These are phyloP conservation scores for Sitta carolinensis DNA, from an alignment of 2,797 vertebrate genomes.

Conservation along the genomic window DNA sequence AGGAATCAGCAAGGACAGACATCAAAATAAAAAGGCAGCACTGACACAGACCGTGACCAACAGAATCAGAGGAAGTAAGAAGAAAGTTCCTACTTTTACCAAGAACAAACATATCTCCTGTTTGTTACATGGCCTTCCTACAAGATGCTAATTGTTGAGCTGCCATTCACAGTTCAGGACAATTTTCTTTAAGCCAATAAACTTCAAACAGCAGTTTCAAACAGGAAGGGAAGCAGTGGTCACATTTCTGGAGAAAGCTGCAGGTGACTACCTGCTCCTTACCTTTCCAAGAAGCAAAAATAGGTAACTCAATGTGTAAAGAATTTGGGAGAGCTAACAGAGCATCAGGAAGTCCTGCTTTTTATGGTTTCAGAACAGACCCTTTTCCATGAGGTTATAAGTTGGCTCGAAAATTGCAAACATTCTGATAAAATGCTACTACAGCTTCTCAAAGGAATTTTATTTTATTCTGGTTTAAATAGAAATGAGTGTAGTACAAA, in stretches of 20 bases:
- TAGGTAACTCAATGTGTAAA: background rate
- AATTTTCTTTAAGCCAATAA: background rate
- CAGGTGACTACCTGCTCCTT: background rate
- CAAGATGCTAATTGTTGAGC: background rate
- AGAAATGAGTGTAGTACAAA: background rate
- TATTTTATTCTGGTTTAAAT: background rate
- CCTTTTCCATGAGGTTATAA: background rate
- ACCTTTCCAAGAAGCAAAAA: background rate
- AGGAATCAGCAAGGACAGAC: background rate
- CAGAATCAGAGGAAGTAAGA: background rate
- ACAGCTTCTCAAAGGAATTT: background rate
- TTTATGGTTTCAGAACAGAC: background rate
- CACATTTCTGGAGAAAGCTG: background rate
- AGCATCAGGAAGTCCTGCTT: background rate
- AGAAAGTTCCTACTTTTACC: background rate
- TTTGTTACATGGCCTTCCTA: background rate
- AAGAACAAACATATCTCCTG: background rate
- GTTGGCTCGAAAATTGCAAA: background rate
- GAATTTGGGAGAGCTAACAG: background rate
- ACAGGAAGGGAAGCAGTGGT: background rate
- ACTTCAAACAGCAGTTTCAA: background rate
- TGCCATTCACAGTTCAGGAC: background rate
- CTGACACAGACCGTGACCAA: background rate
- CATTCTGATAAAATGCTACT: background rate
- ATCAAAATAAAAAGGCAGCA: background rate